Conservation (phyloP, 2,113 vertebrate species). For the Mobula birostris region DNA sequence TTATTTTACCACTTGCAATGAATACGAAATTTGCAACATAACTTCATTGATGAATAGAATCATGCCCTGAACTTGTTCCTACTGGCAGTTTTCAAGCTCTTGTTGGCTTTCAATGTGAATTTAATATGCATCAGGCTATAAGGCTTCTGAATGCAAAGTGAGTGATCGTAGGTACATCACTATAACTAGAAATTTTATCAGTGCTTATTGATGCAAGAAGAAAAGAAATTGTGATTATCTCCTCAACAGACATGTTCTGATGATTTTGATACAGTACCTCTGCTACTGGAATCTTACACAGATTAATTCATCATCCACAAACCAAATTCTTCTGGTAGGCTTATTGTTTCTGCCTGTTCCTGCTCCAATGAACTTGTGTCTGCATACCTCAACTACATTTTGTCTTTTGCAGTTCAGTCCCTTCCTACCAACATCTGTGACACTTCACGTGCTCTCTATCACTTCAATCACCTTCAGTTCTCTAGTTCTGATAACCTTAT, state of each 20-base stretch:
- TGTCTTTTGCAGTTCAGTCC: too few relatives aligned
- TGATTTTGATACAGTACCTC: background rate
- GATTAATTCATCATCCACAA: background rate
- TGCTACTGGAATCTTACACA: background rate
- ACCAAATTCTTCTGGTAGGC: too few relatives aligned
- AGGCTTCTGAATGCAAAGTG: background rate
- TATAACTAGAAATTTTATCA: background rate
- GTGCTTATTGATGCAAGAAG: background rate
- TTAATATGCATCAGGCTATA: background rate
- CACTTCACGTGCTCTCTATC: too few relatives aligned
- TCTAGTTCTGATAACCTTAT: too few relatives aligned
- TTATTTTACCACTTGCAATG: background rate
- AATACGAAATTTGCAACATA: background rate
- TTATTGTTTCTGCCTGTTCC: too few relatives aligned
- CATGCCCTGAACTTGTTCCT: background rate
- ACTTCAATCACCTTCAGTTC: too few relatives aligned
- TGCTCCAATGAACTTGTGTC: too few relatives aligned
- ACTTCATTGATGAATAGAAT: background rate
- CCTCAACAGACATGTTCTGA: too few relatives aligned
- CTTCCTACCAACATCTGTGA: too few relatives aligned
- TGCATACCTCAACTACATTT: too few relatives aligned
- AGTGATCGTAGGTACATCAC: background rate
- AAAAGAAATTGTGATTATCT: background rate
- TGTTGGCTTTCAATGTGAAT: background rate
- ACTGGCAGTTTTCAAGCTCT: background rate